phyloP scores from a whole-genome alignment of 2,113 vertebrate species.

The Stigmatopora argus region DNA sequence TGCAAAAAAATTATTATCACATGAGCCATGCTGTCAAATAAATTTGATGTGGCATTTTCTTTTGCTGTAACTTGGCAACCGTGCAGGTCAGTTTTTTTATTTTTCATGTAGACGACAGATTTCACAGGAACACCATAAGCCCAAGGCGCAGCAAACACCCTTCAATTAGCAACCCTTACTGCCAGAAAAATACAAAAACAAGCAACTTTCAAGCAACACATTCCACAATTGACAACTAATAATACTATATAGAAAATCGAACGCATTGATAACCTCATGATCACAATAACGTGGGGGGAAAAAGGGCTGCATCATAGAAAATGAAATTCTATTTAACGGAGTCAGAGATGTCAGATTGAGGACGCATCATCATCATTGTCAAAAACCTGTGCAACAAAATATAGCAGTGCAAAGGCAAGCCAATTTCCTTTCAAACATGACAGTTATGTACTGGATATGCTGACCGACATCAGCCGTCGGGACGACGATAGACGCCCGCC shows the following conservation, averaged over 20 bases:
- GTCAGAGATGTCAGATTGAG: constrained; percentile 20
- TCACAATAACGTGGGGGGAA: not conserved
- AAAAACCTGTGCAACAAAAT: not conserved
- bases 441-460: too few species aligned
- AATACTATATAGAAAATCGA: not conserved
- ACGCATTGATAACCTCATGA: not conserved
- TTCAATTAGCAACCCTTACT: constrained; percentile 18
- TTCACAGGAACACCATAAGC: constrained; percentile 23
- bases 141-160: constrained; percentile 12
- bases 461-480: too few species aligned
- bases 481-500: too few species aligned
- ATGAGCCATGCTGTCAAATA: not conserved
- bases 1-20: not conserved
- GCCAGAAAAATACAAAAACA: constrained; percentile 22
- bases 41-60: not conserved
- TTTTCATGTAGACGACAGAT: constrained; percentile 32
- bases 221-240: not conserved
- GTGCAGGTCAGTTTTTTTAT: constrained; percentile 9
- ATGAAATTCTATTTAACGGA: constrained; percentile 22
- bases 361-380: constrained; percentile 16
- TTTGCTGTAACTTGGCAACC: constrained; percentile 3
- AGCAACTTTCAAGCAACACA: not conserved
- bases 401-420: not conserved
- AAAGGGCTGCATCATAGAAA: constrained; percentile 9
- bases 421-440: too few species aligned